These are phyloP conservation scores for Zoanthus sociatus DNA, from an alignment of 92 coral and sea anemone genomes.

Conservation along the genomic window DNA sequence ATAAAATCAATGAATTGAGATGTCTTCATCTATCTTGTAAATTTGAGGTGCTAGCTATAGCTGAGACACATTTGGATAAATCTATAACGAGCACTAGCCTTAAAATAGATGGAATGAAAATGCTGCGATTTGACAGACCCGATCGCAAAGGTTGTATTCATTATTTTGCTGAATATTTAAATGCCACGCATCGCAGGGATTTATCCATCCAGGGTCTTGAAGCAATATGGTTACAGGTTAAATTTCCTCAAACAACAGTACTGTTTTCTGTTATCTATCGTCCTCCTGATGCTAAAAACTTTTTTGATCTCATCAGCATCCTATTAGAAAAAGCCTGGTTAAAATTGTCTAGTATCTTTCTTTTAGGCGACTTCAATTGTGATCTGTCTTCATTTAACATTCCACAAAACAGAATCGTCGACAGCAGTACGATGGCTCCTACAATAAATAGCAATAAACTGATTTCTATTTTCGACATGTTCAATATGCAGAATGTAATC, in stretches of 20 bases:
- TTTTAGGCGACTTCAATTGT: conserved; percentile 44
- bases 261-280: conserved; percentile 42
- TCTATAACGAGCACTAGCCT: not conserved
- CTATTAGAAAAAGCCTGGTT: conserved; percentile 41
- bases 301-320: conserved; percentile 24
- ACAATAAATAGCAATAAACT: conserved; percentile 14
- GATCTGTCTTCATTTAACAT: conserved; percentile 1
- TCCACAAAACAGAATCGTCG: not conserved
- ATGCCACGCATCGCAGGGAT: not conserved
- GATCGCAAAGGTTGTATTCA: not conserved
- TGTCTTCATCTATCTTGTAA: not conserved
- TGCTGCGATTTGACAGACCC: not conserved
- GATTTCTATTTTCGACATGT: conserved; percentile 30
- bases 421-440: not conserved
- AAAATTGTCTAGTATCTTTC: conserved; percentile 40
- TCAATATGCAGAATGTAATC: conserved; percentile 55
- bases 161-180: not conserved
- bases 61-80: not conserved
- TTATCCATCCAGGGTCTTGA: not conserved
- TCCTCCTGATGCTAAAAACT: conserved; percentile 12
- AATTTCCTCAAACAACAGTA: conserved; percentile 28
- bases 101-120: not conserved
- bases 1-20: conserved; percentile 40
- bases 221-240: conserved; percentile 8
- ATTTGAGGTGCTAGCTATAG: not conserved